Percentiles rank a stretch among this genome's conserved stretches.
Evolutionary conservation across 2,797 vertebrate species (phyloP).

Genomic region (Oryzias sinensis): DNA sequence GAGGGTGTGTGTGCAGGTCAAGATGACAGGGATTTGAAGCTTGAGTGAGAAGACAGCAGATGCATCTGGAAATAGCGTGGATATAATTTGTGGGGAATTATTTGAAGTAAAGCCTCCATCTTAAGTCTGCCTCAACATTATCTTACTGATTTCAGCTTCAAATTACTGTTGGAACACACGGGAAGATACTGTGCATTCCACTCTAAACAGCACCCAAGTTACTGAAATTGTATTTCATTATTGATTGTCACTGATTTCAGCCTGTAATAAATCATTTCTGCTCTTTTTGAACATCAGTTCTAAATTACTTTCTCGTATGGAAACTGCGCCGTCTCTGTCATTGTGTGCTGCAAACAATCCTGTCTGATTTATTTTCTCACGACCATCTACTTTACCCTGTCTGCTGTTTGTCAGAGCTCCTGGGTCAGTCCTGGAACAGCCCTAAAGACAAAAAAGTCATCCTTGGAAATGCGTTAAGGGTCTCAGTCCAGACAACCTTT

Average conservation of each 20-base stretch:
- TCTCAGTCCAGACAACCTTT: constrained; percentile 52
- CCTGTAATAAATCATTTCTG: constrained; percentile 3
- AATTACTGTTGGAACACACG: neutral
- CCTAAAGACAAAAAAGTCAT: constrained; percentile 35
- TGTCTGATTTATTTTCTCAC: constrained; percentile 46
- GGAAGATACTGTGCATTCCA: neutral
- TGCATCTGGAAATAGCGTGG: constrained; percentile 11
- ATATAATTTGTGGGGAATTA: constrained; percentile 41
- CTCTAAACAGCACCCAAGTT: no score
- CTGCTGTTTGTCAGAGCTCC: constrained; percentile 25
- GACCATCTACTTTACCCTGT: constrained; percentile 8
- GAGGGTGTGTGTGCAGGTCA: constrained; percentile 41
- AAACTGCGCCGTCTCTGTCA: constrained; percentile 1
- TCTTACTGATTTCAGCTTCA: constrained; percentile 10
- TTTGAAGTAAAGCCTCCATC: constrained; percentile 8
- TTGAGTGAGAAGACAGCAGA: constrained; percentile 40
- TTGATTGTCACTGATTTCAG: constrained; percentile 4
- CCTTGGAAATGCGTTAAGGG: constrained; percentile 36
- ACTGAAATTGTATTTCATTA: neutral
- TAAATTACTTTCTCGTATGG: constrained; percentile 9
- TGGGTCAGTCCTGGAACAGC: constrained; percentile 43
- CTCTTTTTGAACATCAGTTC: constrained; percentile 11
- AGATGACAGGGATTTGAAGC: constrained; percentile 54
- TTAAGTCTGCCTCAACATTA: constrained; percentile 5
- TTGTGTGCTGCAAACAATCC: constrained; percentile 19